Evolutionary conservation across 1,140 invertebrate species (phyloP).

Genomic region (Drosophila jambulina): DNA sequence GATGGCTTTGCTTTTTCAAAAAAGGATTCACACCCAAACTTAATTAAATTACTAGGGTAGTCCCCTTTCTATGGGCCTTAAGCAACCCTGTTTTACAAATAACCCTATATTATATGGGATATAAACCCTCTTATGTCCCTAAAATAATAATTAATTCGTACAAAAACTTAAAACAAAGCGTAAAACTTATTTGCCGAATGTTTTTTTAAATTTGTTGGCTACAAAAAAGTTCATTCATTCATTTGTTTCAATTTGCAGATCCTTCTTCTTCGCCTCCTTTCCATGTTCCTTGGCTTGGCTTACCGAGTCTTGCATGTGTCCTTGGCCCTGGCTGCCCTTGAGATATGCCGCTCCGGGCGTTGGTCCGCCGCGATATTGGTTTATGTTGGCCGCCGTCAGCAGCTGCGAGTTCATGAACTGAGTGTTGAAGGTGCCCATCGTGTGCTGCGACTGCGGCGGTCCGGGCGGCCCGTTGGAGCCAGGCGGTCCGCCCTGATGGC

Average conservation of each 20-base stretch:
- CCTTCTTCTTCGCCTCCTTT: background rate
- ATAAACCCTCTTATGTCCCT: background rate
- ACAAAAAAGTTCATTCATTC: background rate
- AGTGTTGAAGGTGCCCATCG: conserved; percentile 84
- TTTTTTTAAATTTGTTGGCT: background rate
- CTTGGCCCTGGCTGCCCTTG: conserved; percentile 87
- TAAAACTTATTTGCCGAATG: background rate
- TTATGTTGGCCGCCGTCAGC: conserved; percentile 77
- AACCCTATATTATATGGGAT: background rate
- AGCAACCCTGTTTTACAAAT: background rate
- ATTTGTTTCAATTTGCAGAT: background rate
- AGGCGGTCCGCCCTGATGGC: conserved; percentile 77
- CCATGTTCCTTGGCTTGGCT: conserved; percentile 30
- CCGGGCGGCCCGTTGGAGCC: conserved; percentile 65
- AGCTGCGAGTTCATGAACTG: conserved; percentile 85
- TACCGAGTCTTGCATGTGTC: conserved; percentile 85
- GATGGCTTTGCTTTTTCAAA: too few species aligned
- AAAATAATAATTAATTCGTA: background rate
- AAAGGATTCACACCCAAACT: background rate
- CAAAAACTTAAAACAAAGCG: background rate
- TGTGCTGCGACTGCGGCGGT: conserved; percentile 79
- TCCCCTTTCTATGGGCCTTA: background rate
- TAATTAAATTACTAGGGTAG: background rate
- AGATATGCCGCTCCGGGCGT: conserved; percentile 86
- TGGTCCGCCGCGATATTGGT: conserved; percentile 83